Evolutionary conservation across 2,113 vertebrate species (phyloP), one percentile per base, ranked within the genome.

Genomic region (Ivindomyrus marchei): DNA sequence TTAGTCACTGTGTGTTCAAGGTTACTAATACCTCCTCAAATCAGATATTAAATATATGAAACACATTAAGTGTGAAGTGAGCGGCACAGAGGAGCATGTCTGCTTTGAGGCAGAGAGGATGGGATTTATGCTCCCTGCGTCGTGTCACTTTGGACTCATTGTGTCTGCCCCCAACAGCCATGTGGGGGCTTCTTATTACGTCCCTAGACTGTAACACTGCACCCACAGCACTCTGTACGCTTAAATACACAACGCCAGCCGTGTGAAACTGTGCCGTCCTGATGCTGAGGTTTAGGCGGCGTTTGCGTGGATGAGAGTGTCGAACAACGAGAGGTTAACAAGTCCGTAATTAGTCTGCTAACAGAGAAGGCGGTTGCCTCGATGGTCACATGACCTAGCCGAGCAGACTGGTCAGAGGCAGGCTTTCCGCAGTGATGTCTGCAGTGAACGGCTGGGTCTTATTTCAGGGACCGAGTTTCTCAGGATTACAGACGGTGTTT

Each of bases 31-130:
- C 91, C 91, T 93, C 92, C 90, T 92, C 92, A 93, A 93, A 94
- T 94, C 92, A 93, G 36, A 93, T 94, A 95, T 94, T 95, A 94
- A 95, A 93, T 94, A 92, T 89, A 92, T 92, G 94, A 94, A 94
- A 93, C 94, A 93, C 92, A 91, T 39, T n/a, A 91, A 89, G 93
- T 93, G 93, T 93, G 92, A 52, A 17, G 93, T 91, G 92, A 91
- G 36, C 56, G 91, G 92, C 91, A 91, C 92, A 92, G 93, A 95
- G 94, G 93, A 95, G 95, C 94, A 95, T 93, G 92, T 92, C 90
- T 91, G 93, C 93, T 91, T 91, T 92, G 88, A 84, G 85, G 27
- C 7, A 47, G 42, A 27, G 83, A 39, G 66, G 70, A 27, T 39
- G n/a, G 47, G 46, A 74, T 86, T 86, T 17, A 27, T n/a, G 84